Evolutionary conservation across 2,797 vertebrate genomes (phyloP).

Genomic region (Aphelocoma californica): DNA sequence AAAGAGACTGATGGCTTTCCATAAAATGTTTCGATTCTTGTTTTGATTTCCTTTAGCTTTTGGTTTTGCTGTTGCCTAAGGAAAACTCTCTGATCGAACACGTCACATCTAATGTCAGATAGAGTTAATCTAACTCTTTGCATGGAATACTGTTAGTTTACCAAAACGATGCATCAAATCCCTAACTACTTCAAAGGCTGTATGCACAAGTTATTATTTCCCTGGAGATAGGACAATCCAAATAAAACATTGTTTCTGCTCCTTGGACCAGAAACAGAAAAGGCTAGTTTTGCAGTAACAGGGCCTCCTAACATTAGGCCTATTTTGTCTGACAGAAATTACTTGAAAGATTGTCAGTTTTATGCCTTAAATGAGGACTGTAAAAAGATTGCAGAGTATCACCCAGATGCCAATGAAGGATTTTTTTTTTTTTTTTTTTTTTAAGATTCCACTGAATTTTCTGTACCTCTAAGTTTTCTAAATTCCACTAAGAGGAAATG

Average conservation of each 20-base stretch:
- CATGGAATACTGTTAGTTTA: background rate
- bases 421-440: background rate
- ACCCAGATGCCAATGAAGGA: background rate
- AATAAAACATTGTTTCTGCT: slow-evolving; percentile 52
- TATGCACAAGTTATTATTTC: background rate
- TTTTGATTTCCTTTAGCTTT: slow-evolving; percentile 48
- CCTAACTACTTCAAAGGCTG: background rate
- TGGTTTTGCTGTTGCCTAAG: slow-evolving; percentile 34
- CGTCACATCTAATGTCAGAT: background rate
- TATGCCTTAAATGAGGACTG: background rate
- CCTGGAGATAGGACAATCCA: slow-evolving; percentile 12
- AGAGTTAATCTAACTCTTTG: background rate
- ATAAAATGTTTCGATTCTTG: slow-evolving; percentile 17
- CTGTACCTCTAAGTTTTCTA: background rate
- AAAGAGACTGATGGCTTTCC: background rate
- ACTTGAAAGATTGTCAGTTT: background rate
- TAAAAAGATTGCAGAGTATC: background rate
- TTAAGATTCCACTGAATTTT: background rate
- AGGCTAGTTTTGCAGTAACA: background rate
- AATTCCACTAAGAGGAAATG: background rate
- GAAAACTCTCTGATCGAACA: background rate
- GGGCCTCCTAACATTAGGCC: background rate
- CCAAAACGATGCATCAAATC: background rate
- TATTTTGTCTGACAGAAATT: background rate
- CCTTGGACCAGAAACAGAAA: slow-evolving; percentile 31